Evolutionary conservation across 2,797 vertebrate species (phyloP), one percentile per base, ranked within the genome.

Genomic region (Tapera naevia): DNA sequence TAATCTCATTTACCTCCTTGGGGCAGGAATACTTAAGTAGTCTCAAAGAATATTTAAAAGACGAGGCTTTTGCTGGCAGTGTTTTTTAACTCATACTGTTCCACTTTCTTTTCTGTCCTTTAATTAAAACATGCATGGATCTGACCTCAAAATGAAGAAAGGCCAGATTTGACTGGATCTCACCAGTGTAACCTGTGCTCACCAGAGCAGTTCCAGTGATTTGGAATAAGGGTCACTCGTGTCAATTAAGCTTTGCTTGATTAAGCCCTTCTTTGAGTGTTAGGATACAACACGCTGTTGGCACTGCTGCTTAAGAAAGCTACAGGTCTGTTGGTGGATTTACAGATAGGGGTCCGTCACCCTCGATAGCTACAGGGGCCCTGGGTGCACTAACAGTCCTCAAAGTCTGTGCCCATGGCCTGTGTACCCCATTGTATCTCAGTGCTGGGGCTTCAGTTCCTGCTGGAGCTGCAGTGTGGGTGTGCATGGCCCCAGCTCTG

Each of bases 21-120:
- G 78, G 91, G 89, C 78, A 80, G 80, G 86, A 94, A 94, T 96
- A 78, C 70, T 80, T 87, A 88, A 81, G 51, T 56, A 88, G 64
- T 84, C 43, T 84, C 88, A 62, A 84, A 88, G 67, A 91, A 92
- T 90, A 90, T 94, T 93, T 93, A 89, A 86, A 90, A 91, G 64
- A 61, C 48, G 67, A 93, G 67, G 57, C 80, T 86, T 81, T 93
- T 90, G 50, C 69, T 91, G 64, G 86, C 45, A 74, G 65, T 88
- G 46, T 33, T 41, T 93, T 93, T 90, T 88, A 82, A 88, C 74
- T 87, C 28, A 0, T 87, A 70, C 67, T 23, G 24, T 73, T 95
- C 88, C 93, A 80, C 72, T 91, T 95, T 83, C 41, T 93, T 48
- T 91, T 60, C 50, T 85, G 67, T 76, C 61, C 28, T 93, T 85